These are phyloP conservation scores for Panthera leo DNA, from an alignment of 2,113 vertebrate species.

Conservation along the genomic window DNA sequence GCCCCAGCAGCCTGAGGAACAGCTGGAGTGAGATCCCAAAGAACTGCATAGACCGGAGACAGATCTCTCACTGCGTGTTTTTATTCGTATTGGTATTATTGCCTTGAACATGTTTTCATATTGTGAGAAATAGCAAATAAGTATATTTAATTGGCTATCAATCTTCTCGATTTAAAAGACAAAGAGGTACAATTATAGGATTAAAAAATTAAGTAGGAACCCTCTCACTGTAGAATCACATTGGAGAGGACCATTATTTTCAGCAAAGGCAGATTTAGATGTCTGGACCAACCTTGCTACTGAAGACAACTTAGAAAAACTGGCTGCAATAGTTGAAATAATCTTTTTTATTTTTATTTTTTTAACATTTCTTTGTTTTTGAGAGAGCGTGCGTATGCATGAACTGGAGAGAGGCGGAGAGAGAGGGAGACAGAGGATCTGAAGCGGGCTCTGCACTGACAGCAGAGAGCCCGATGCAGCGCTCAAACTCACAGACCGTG, in stretches of 20 bases:
- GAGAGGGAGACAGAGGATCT: too few species aligned
- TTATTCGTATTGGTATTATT: not conserved
- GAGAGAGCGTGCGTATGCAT: too few species aligned
- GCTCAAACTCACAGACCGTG: too few species aligned
- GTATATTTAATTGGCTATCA: not conserved
- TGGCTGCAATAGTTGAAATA: not conserved
- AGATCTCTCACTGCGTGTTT: not conserved
- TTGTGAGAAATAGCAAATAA: not conserved
- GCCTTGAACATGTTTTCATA: not conserved
- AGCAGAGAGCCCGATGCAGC: too few species aligned
- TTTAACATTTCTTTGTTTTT: too few species aligned
- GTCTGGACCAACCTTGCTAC: not conserved
- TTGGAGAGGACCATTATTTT: not conserved
- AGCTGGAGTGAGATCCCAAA: not conserved
- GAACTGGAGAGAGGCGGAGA: too few species aligned
- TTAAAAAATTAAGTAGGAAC: not conserved
- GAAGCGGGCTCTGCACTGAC: too few species aligned
- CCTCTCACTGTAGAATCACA: not conserved
- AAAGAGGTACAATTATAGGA: not conserved
- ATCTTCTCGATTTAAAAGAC: not conserved
- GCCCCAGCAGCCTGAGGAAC: not conserved
- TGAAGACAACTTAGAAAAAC: not conserved
- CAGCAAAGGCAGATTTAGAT: not conserved
- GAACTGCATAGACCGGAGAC: not conserved
- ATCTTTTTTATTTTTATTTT: too few species aligned